Conservation (phyloP, 2,113 vertebrate genomes). For the Thryonomys swinderianus region DNA sequence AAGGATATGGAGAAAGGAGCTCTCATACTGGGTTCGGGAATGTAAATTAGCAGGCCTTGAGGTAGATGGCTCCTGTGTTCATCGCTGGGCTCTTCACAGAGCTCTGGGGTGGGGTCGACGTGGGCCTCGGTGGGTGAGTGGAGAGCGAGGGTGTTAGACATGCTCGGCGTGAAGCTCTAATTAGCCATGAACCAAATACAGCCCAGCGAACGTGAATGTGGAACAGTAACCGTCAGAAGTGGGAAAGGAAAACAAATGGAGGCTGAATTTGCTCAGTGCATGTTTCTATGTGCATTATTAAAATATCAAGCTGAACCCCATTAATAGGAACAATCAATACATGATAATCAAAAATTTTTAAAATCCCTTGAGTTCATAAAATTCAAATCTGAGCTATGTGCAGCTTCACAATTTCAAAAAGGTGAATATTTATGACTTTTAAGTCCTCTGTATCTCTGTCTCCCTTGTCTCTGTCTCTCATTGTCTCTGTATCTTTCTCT, state of each 20-base stretch:
- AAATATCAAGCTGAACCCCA: neutral
- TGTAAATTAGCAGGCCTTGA: neutral
- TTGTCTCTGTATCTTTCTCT: neutral
- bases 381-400: neutral
- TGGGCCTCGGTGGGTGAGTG: too few relatives aligned
- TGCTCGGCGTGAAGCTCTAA: neutral
- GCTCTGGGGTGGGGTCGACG: neutral
- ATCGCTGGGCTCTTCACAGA: neutral
- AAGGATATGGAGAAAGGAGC: neutral
- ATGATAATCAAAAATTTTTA: neutral
- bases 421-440: neutral
- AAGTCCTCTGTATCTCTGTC: neutral
- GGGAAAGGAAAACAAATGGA: neutral
- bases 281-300: neutral
- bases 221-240: neutral
- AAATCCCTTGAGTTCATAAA: neutral
- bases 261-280: neutral
- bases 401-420: neutral
- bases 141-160: neutral
- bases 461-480: neutral
- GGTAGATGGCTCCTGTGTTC: neutral
- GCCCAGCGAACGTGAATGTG: neutral
- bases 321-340: neutral
- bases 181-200: neutral
- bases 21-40: too few relatives aligned